Percentiles rank a stretch among this genome's conserved stretches.
Evolutionary conservation across 2,113 vertebrate genomes (phyloP).

Genomic region (Platycercus adscitus): DNA sequence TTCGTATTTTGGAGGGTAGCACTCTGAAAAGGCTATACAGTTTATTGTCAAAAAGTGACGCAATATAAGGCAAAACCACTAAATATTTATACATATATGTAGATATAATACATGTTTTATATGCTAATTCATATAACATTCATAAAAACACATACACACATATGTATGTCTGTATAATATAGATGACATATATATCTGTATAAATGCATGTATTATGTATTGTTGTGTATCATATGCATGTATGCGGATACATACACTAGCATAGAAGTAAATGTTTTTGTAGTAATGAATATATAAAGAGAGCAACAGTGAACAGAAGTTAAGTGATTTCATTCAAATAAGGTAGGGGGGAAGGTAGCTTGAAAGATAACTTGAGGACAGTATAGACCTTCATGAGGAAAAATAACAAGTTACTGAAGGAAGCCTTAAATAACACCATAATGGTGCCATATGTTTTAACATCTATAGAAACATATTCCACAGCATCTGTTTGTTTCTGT

Average conservation of each 20-base stretch:
- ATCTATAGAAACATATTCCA: not conserved
- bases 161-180: not conserved
- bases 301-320: not conserved
- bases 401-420: not conserved
- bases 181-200: too few species aligned
- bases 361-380: not conserved
- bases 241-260: not conserved
- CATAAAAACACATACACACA: too few species aligned
- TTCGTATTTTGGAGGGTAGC: not conserved
- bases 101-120: not conserved
- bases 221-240: too few species aligned
- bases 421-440: not conserved
- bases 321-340: not conserved
- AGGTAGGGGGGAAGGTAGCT: not conserved
- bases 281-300: not conserved
- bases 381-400: not conserved
- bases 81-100: not conserved
- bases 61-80: not conserved
- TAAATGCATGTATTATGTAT: not conserved
- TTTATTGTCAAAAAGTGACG: not conserved
- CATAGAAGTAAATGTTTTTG: not conserved
- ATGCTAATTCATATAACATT: not conserved
- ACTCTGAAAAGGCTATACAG: not conserved
- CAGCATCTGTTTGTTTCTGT: not conserved
- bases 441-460: not conserved